Evolutionary conservation across 2,113 vertebrate genomes (phyloP).

Genomic region (Vimba vimba): DNA sequence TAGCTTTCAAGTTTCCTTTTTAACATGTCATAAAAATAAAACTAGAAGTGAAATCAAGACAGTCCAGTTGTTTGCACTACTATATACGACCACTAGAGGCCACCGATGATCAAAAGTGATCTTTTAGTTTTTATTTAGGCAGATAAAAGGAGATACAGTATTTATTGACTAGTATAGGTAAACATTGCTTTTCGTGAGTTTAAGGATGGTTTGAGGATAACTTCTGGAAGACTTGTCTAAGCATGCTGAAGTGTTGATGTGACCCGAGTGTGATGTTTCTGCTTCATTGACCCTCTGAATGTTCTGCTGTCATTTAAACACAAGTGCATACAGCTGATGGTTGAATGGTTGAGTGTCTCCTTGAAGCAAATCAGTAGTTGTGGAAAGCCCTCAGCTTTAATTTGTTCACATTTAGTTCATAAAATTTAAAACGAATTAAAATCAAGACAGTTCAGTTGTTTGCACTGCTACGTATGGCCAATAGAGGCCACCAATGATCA

Average conservation of each 20-base stretch:
- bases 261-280: background rate
- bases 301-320: slow-evolving; percentile 6
- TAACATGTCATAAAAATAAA: background rate
- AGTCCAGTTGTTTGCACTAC: background rate
- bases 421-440: background rate
- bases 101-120: background rate
- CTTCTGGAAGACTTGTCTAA: slow-evolving; percentile 25
- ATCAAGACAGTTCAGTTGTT: background rate
- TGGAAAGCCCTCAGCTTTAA: background rate
- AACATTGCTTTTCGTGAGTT: background rate
- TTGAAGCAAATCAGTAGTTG: background rate
- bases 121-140: background rate
- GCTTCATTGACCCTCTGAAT: background rate
- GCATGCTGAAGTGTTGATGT: slow-evolving; percentile 34
- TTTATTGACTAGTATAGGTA: background rate
- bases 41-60: background rate
- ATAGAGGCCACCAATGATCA: slow-evolving; percentile 18
- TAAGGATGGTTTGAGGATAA: too few species aligned
- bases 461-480: background rate
- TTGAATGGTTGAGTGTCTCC: background rate
- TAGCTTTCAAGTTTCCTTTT: slow-evolving; percentile 7
- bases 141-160: background rate
- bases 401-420: background rate
- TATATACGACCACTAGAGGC: slow-evolving; percentile 12
- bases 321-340: background rate